Evolutionary conservation across 1,140 invertebrate species (phyloP), one percentile per base, ranked within the genome.

Genomic region (Megalonaias nervosa): DNA sequence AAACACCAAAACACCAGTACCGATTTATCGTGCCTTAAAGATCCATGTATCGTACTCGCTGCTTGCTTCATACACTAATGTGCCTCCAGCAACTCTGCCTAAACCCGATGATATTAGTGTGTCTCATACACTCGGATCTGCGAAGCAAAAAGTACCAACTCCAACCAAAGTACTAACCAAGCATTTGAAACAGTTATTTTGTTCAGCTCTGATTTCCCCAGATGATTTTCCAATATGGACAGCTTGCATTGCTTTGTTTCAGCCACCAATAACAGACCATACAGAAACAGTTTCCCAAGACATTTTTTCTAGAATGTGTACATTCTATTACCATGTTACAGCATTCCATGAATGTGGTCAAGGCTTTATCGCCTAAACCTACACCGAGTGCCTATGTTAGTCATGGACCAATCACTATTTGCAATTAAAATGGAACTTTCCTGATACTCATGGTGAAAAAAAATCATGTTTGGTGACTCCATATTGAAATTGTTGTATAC

Each of bases 401-500:
- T 68, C 31, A 31, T 74, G 21, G 85, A 86, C 62, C 83, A 85
- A 61, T 80, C 84, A 26, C 79, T 85, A 9, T 86, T 38, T 77
- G 75, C 72, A 9, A 17, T 84, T 15, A 26, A 82, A 86, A 69
- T 86, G 75, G 80, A 67, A 71, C n/a, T 83, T 74, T 72, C 76
- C 81, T 60, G 75, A 58, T 13, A 65, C 65, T 38, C n/a, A 61
- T 74, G 82, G 78, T 21, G 38, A 71, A 73, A 59, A 65, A 79
- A 16, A 59, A 81, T 4, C 58, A 80, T 62, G 48, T 74, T 59
- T 73, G 73, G 59, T 74, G 71, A 12, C 58, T 84, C 56, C 77
- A 80, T 56, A 80, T 80, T n/a, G 80, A 83, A 69, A 76, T 77
- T 48, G 15, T 55, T 58, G 70, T 56, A 21, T 26, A 69, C 13